Base-by-base conservation (phyloP, 2,113 vertebrate species). In the Candoia aspera region DNA sequence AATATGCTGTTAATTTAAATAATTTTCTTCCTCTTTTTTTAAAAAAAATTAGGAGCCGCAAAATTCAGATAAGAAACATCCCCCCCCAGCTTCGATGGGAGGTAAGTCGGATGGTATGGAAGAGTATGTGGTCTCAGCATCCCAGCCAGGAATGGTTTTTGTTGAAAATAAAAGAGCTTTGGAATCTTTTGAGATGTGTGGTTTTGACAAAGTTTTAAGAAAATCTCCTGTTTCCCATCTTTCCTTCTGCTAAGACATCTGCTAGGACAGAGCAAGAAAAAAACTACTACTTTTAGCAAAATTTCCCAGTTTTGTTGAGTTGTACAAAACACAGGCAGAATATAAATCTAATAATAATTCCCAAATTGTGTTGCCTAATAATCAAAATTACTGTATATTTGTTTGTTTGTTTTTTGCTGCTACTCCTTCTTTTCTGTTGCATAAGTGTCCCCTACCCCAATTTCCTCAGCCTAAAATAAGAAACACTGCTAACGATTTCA, bases 31-130 rank as follows among this genome's bases (percentile, higher is more conserved):
- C 26, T 42, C 94, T 46, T 79, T 24, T 94, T 97, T 92, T 5
- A 6, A 97, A 42, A 42, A 42, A 42, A 42, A 97, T 91, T 96
- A 99, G 99, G 97, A 99, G 98, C 96, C 98, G 98, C 96, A 99
- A 99, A 92, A 98, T 99, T 93, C 99, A 99, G 95, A 99, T 99
- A 96, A 96, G 99, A 93, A 99, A 99, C 96, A 99, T 99, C 89
- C 99, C 99, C 1, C 99, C 99, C 26, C 98, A 99, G 97, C 97
- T 99, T 95, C 98, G 98, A 95, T 99, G 99, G 99, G 99, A 99
- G 98, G 99, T 99, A 58, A 98, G 98, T 97, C 29, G 58, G 73
- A 79, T 21, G 26, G 10, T 13, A n/a, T 26, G 19, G 53, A 46
- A 55, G 33, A 85, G 37, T 19, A 19, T 11, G 21, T 88, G 21